These are phyloP conservation scores for Peromyscus californicus DNA, from an alignment of 2,113 vertebrate genomes.

Conservation along the genomic window DNA sequence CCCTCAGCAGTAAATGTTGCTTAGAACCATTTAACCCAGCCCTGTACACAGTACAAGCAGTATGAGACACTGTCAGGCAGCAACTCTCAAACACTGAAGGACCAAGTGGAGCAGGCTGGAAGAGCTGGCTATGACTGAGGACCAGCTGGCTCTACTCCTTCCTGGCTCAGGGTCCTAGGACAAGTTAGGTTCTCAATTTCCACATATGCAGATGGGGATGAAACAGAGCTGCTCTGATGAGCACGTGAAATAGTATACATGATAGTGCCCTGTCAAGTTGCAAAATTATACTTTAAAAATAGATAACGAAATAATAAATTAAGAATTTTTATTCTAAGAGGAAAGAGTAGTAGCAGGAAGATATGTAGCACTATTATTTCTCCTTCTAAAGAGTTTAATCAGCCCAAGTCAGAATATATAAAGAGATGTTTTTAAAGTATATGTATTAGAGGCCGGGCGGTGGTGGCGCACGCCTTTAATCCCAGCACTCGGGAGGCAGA, in stretches of 20 bases:
- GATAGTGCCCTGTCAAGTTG: background rate
- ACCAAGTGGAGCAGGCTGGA: background rate
- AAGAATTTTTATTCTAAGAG: background rate
- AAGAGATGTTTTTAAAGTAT: background rate
- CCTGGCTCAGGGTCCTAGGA: background rate
- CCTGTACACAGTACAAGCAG: background rate
- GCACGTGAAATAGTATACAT: background rate
- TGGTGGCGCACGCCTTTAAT: too few relatives aligned
- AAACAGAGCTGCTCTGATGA: background rate
- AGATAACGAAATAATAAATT: slow-evolving; percentile 21
- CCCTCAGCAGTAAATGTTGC: background rate
- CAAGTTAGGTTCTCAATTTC: background rate
- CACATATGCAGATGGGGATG: background rate
- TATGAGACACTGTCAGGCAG: background rate
- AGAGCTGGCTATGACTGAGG: background rate
- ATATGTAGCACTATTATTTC: background rate
- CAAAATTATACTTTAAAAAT: slow-evolving; percentile 29
- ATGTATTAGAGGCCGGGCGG: slow-evolving; percentile 14
- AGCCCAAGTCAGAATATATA: background rate
- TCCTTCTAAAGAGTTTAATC: background rate
- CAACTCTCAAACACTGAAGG: background rate
- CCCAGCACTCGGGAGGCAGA: too few relatives aligned
- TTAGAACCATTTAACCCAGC: background rate
- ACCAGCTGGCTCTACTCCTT: background rate
- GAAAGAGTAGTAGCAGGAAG: background rate